phyloP scores from a whole-genome alignment of 2,888 invertebrate species.

The Hipparchia sbordonii region DNA sequence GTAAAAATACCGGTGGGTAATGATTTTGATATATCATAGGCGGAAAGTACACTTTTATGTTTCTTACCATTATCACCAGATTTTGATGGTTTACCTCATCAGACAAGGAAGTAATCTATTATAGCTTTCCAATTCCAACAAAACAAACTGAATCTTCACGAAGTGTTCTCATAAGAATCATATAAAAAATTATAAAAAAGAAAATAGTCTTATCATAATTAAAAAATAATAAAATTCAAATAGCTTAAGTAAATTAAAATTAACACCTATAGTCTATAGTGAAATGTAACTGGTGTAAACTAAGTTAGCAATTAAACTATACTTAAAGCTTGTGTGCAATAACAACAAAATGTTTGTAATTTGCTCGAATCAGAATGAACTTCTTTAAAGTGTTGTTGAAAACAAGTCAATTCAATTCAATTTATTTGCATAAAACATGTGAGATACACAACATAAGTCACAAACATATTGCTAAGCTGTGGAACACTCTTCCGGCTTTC shows the following conservation, averaged over 20 bases:
- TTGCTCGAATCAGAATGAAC: no score
- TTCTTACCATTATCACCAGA: not conserved
- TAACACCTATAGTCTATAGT: slow-evolving; percentile 5
- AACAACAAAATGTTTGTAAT: slow-evolving; percentile 9
- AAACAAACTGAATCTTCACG: not conserved
- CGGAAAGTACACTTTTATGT: slow-evolving; percentile 4
- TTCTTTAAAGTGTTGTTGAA: no score
- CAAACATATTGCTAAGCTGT: no score
- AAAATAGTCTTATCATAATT: not conserved
- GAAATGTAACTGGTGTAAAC: slow-evolving; percentile 21
- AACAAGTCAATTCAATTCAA: no score
- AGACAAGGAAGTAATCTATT: not conserved
- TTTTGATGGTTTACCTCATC: not conserved
- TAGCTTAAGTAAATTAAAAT: slow-evolving; percentile 2
- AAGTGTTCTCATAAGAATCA: not conserved
- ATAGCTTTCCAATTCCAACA: not conserved
- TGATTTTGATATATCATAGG: slow-evolving; percentile 6
- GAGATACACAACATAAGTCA: no score
- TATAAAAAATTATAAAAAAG: not conserved
- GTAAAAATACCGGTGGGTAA: slow-evolving; percentile 14
- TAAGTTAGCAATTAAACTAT: not conserved
- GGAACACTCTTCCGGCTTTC: no score
- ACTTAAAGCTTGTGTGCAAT: slow-evolving; percentile 11
- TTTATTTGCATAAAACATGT: no score
- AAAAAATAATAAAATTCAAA: not conserved